These are phyloP conservation scores for Baccha elongata DNA, from an alignment of 2,888 invertebrate species.

Conservation along the genomic window DNA sequence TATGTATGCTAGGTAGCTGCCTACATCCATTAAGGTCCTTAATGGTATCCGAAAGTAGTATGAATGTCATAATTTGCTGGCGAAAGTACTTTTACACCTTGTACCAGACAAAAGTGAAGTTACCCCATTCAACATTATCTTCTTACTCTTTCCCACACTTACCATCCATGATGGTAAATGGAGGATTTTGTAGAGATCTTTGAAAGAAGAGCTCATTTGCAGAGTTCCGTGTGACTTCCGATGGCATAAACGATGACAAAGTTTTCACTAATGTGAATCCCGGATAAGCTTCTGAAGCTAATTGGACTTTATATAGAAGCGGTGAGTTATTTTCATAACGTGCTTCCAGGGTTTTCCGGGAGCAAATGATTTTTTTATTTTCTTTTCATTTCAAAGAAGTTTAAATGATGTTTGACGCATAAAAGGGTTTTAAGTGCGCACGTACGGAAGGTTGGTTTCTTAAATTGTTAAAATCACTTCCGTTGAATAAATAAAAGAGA, in stretches of 20 bases:
- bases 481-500: too few relatives aligned
- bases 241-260: constrained; percentile 50
- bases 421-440: constrained; percentile 3
- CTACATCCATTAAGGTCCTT: constrained; percentile 25
- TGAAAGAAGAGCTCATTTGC: constrained; percentile 58
- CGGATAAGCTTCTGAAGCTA: constrained; percentile 66
- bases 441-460: neutral
- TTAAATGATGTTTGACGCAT: constrained; percentile 17
- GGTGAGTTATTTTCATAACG: constrained; percentile 60
- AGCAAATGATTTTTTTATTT: constrained; percentile 9
- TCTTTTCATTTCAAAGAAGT: neutral
- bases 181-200: constrained; percentile 30
- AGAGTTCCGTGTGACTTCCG: constrained; percentile 61
- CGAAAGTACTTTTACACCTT: constrained; percentile 48
- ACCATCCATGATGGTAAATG: neutral
- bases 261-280: constrained; percentile 63
- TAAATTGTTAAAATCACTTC: neutral
- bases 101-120: neutral
- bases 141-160: neutral
- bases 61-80: constrained; percentile 67
- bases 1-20: neutral
- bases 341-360: constrained; percentile 49
- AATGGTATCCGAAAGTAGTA: constrained; percentile 41
- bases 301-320: constrained; percentile 53
- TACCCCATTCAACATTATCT: neutral